Conservation (phyloP, 2,113 vertebrate species). For the Rhea americana region DNA sequence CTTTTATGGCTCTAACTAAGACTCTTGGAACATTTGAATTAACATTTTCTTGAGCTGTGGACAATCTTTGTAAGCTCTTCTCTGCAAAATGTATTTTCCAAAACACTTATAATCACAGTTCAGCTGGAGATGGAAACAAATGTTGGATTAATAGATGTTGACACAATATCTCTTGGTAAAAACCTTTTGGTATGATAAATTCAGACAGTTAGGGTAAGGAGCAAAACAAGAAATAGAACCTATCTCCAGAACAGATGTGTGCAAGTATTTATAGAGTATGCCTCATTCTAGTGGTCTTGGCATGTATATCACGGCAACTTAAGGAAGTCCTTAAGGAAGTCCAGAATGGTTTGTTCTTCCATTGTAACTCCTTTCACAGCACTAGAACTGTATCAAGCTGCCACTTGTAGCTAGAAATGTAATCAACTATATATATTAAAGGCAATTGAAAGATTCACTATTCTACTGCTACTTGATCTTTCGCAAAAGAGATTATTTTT, state of each 20-base stretch:
- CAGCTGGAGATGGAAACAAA: not conserved
- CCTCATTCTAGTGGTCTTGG: not conserved
- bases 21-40: not conserved
- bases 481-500: not conserved
- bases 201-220: not conserved
- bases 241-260: not conserved
- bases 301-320: too few species aligned
- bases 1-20: not conserved
- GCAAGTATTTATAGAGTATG: not conserved
- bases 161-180: not conserved
- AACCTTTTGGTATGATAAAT: not conserved
- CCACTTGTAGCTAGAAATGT: not conserved
- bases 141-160: not conserved
- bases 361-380: not conserved
- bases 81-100: not conserved
- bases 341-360: not conserved
- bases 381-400: not conserved
- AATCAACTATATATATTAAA: not conserved
- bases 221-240: not conserved
- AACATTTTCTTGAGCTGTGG: not conserved
- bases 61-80: not conserved
- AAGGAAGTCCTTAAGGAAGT: not conserved
- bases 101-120: not conserved
- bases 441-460: not conserved
- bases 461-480: not conserved